These are phyloP conservation scores for Sphaerophoria rueppellii DNA, from an alignment of 2,888 invertebrate species.

Conservation along the genomic window DNA sequence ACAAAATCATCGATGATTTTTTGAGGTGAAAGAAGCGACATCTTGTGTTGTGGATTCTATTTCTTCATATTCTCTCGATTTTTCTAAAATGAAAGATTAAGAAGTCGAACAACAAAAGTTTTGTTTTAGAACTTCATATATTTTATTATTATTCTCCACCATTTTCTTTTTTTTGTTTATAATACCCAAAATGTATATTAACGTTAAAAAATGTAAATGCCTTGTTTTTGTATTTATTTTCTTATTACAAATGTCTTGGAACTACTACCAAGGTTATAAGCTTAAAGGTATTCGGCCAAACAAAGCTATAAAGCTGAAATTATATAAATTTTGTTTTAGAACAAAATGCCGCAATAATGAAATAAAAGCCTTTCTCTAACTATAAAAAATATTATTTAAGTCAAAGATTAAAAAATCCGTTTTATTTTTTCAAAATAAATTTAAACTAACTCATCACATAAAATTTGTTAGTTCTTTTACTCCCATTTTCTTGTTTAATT, in stretches of 20 bases:
- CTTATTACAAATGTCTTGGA: constrained; percentile 10
- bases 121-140: constrained; percentile 61
- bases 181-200: constrained; percentile 47
- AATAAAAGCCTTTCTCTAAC: background rate
- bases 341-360: background rate
- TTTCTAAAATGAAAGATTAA: no score
- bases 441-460: background rate
- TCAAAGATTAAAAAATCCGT: background rate
- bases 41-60: no score
- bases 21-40: no score
- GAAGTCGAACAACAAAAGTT: background rate
- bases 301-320: constrained; percentile 3
- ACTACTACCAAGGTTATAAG: constrained; percentile 51
- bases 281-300: constrained; percentile 27
- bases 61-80: no score
- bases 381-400: constrained; percentile 4
- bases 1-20: no score
- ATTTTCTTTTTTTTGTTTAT: constrained; percentile 36
- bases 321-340: constrained; percentile 3
- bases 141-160: constrained; percentile 41
- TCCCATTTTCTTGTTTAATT: constrained; percentile 5
- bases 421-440: constrained; percentile 7
- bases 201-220: constrained; percentile 61
- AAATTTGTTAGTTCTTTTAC: constrained; percentile 15
- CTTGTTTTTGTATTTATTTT: constrained; percentile 10